Base-by-base conservation (phyloP, 1,140 invertebrate genomes). In the Tetragnatha versicolor region DNA sequence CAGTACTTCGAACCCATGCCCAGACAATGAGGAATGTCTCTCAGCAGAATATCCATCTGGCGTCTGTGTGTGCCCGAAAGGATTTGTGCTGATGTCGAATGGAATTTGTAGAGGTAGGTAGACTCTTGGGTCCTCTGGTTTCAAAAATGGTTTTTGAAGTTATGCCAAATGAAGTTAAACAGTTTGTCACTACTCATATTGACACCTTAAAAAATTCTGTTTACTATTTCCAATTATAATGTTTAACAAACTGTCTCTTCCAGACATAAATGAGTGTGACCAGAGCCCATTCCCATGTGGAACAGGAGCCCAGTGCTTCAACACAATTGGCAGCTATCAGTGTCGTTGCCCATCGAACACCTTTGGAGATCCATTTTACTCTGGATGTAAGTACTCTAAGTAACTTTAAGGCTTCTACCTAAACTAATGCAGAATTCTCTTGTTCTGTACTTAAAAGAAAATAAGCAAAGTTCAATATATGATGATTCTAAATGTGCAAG, bases 331-430 rank as follows among this genome's bases (percentile, higher is more conserved):
- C 10, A 84, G 84, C 69, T 87, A 84, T 65, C 75, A 80, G 1
- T 87, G 86, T 80, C 69, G 81, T 6, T 87, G 86, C 80, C 84
- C 84, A 33, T 61, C 80, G 7, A 80, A 77, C 27, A 82, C 81
- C 27, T 29, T 45, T 29, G 81, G 81, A 66, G 81, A 82, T n/a
- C 81, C 81, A 12, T 70, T 80, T 45, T 51, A 80, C 49, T 73
- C 80, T 65, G 81, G 80, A 61, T 82, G 63, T 94, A 79, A 83
- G 82, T 77, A 27, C 6, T n/a, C n/a, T n/a, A n/a, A n/a, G n/a
- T n/a, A n/a, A n/a, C n/a, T n/a, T n/a, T n/a, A n/a, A n/a, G n/a
- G n/a, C n/a, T n/a, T n/a, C n/a, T n/a, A n/a, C n/a, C n/a, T n/a
- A n/a, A n/a, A n/a, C n/a, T n/a, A n/a, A n/a, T n/a, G n/a, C n/a